Evolutionary conservation across 2,113 vertebrate species (phyloP), one percentile per base, ranked within the genome.

Genomic region (Malurus melanocephalus): DNA sequence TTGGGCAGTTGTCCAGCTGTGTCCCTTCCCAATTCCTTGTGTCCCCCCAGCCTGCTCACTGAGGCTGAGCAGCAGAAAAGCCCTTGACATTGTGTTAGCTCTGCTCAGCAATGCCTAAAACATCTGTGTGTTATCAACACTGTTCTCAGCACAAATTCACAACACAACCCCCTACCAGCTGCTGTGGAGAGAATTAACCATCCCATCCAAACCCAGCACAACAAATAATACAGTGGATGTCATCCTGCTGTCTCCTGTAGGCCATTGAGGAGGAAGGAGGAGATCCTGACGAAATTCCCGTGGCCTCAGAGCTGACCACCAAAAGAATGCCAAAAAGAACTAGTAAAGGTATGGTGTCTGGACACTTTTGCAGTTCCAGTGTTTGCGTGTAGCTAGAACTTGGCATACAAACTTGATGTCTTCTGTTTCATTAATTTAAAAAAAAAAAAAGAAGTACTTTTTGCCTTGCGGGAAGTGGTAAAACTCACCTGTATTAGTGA

Each of bases 181-280:
- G 30, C 46, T 42, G 40, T 28, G 68, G 10, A 14, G 46, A 20
- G 68, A 60, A 60, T 33, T 15, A 18, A 18, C 46, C 40, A 4
- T 12, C 33, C 33, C 8, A 1, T 52, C 35, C 6, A 38, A 55
- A 78, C 10, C 4, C 20, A 32, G 15, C 38, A 9, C 2, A 73
- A 5, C 8, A 49, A 22, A 27, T 32, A 13, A 20, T 11, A 4
- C 23, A 45, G 17, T 19, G n/a, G 6, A 16, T 45, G 2, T 61
- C 21, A 20, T 56, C 4, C 45, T 89, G 57, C 60, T 94, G 42
- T 96, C 82, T 74, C 59, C 27, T 6, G 61, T 42, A 99, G 99
- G 99, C 98, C 6, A 98, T 99, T 87, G 99, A 99, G 85, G 99
- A 99, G 23, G 99, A 99, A 94, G 99, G 99, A 18, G 99, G 99